Conservation (phyloP, 2,113 vertebrate species). For the Larimichthys crocea region DNA sequence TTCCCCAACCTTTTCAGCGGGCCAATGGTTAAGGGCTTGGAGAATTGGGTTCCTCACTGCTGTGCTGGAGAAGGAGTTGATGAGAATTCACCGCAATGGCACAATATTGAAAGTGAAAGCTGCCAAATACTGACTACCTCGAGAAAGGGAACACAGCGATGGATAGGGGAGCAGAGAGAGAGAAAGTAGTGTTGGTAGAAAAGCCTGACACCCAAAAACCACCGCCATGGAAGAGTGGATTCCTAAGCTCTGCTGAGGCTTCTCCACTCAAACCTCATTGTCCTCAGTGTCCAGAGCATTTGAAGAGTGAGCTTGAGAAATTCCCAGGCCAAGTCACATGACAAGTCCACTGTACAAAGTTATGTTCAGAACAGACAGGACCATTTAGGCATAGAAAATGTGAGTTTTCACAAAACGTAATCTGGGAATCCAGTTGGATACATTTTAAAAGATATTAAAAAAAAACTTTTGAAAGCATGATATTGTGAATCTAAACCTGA, state of each 20-base stretch:
- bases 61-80: constrained; percentile 49
- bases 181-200: background rate
- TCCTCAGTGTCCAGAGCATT: constrained; percentile 37
- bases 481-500: background rate
- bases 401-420: background rate
- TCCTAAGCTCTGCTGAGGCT: constrained; percentile 51
- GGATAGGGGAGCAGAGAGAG: constrained; percentile 2
- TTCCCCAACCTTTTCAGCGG: constrained; percentile 54
- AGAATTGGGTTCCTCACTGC: constrained; percentile 62
- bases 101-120: constrained; percentile 57
- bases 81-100: constrained; percentile 57
- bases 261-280: constrained; percentile 43
- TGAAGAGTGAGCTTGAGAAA: constrained; percentile 32
- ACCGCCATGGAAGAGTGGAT: constrained; percentile 53
- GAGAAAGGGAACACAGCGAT: constrained; percentile 28
- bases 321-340: constrained; percentile 13
- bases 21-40: constrained; percentile 47
- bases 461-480: background rate
- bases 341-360: background rate
- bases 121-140: constrained; percentile 64
- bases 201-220: constrained; percentile 41
- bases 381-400: background rate
- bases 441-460: background rate
- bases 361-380: background rate
- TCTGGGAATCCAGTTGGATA: background rate